Evolutionary conservation across 1,140 invertebrate genomes (phyloP), one percentile per base, ranked within the genome.

Genomic region (Ceratina australensis): DNA sequence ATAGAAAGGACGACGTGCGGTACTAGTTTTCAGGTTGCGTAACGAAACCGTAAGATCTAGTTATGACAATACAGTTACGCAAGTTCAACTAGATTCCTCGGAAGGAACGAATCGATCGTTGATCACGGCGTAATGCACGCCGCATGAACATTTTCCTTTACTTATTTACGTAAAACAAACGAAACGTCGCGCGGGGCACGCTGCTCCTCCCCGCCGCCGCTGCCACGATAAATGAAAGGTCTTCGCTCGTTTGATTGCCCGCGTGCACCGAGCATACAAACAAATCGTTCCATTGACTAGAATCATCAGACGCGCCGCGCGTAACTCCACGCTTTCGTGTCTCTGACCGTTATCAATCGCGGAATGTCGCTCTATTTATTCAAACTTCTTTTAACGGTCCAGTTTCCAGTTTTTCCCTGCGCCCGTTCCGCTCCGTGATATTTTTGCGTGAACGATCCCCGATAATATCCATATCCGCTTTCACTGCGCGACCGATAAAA

Each of bases 31-130:
- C 54, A 15, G 18, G 66, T 77, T 77, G 66, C 66, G 66, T 16
- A 77, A 77, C 59, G 24, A 54, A 56, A 26, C 74, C 16, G 24
- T 26, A 22, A 77, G 74, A 67, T 77, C 74, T 63, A 77, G 66
- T 71, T 77, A 71, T 56, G 59, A 77, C 66, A 69, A 77, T 71
- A 63, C 22, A 49, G 49, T 77, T 69, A 42, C 66, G 50, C 65
- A 76, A 76, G 54, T 54, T 59, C 16, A 3, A 56, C 64, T 13
- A 56, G 57, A 63, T 77, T 77, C 74, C 49, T 77, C 59, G 57
- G 22, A 69, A 71, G 57, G 28, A 76, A 76, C 20, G 56, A 61
- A 76, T 22, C 33, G 66, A 57, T 69, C 54, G 13, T 1, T 1
- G 42, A 50, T 75, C 72, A 22, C 4, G 22, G 12, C 22, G 24